Conservation (phyloP, 64 coral and sea anemone species). For the Catalaphyllia jardinei region DNA sequence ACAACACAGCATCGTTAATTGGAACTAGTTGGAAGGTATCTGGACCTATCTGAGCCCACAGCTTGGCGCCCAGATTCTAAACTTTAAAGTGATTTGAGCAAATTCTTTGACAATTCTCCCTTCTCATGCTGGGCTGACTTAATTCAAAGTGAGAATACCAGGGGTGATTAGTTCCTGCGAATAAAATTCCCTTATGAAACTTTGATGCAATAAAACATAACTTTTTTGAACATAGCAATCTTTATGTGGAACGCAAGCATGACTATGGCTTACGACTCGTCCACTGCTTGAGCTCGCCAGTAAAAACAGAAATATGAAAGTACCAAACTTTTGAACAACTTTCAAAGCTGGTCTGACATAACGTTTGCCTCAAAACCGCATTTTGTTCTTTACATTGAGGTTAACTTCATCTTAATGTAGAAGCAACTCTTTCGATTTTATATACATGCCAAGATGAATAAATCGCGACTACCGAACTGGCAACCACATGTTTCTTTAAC, state of each 20-base stretch:
- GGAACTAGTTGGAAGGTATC: neutral
- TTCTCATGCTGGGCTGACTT: neutral
- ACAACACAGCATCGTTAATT: neutral
- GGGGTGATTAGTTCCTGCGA: neutral
- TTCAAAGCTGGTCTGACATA: neutral
- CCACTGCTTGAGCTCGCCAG: neutral
- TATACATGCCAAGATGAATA: too few species aligned
- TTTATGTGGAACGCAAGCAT: too few species aligned
- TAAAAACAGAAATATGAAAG: neutral
- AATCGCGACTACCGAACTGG: too few species aligned
- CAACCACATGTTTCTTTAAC: too few species aligned
- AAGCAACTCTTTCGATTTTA: neutral
- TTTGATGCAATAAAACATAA: neutral
- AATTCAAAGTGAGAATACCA: too few species aligned
- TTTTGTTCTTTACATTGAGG: neutral
- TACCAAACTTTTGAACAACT: neutral
- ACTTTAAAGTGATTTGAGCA: neutral
- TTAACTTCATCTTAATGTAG: neutral
- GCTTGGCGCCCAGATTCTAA: neutral
- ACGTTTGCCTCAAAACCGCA: neutral
- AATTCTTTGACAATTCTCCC: neutral
- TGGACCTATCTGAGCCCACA: neutral
- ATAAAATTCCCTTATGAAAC: neutral
- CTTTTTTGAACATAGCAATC: neutral
- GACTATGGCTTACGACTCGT: neutral